Evolutionary conservation across 2,113 vertebrate genomes (phyloP), one percentile per base, ranked within the genome.

Genomic region (Aldabrachelys gigantea): DNA sequence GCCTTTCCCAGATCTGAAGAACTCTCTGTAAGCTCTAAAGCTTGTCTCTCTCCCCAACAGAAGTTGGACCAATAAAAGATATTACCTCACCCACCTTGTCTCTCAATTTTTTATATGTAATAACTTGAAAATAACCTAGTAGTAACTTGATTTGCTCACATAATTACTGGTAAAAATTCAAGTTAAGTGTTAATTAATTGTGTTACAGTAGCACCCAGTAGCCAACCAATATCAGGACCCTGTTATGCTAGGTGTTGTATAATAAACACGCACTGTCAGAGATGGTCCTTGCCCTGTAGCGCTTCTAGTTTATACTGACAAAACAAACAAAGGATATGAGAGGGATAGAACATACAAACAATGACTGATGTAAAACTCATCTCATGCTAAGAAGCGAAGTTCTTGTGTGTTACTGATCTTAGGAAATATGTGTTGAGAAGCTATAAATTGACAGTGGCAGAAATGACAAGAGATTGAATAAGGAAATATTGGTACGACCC

Each of bases 261-360:
- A 62, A 27, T 72, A 91, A 91, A 94, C 50, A 69, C 0, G 1
- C 10, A 59, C 59, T 62, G 59, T 91, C 78, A 82, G 57, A 90
- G 82, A 52, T 17, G 85, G 29, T 85, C n/a, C n/a, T 75, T 11
- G 19, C 69, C 88, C 90, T 80, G 72, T 90, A 87, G 54, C 69
- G 25, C 89, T 94, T 92, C 44, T 87, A 76, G n/a, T 44, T 21
- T 90, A 0, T 89, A 90, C 76, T 93, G 88, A 92, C 54, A 87
- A 87, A 85, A 92, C 69, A 87, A 84, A 31, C 86, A n/a, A 69
- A 59, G 47, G n/a, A 41, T 22, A 29, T 19, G n/a, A 19, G 35
- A 89, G 80, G 75, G 54, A 80, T 35, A 88, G 41, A 86, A 22
- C 79, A 75, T n/a, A 83, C 38, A 91, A 88, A 54, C 50, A 95